These are phyloP conservation scores for Buathra laborator DNA, from an alignment of 2,888 invertebrate species.

Conservation along the genomic window DNA sequence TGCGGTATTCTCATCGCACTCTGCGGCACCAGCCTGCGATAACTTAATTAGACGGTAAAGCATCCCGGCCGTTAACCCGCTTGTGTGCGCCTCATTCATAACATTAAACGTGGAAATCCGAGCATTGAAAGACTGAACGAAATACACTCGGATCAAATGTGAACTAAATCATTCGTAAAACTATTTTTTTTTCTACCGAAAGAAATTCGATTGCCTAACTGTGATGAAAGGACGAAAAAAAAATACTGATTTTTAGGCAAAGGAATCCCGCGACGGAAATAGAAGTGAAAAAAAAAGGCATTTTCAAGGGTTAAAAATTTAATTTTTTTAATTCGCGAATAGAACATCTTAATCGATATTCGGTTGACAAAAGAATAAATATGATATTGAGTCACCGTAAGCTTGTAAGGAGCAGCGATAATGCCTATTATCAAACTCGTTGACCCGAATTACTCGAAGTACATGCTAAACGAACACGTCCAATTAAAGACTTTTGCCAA, in stretches of 20 bases:
- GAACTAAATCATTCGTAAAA: neutral
- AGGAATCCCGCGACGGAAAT: neutral
- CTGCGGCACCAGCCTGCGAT: slow-evolving; percentile 51
- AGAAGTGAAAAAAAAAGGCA: neutral
- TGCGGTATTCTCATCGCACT: slow-evolving; percentile 56
- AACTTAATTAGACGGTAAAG: slow-evolving; percentile 68
- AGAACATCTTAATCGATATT: neutral
- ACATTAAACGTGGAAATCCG: slow-evolving; percentile 39
- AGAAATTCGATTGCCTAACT: too few species aligned
- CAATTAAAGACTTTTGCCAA: slow-evolving; percentile 66
- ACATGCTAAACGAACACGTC: slow-evolving; percentile 64
- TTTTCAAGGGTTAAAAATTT: neutral
- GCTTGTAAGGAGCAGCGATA: slow-evolving; percentile 41
- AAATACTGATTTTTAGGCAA: neutral
- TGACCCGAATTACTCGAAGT: slow-evolving; percentile 64
- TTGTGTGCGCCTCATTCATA: slow-evolving; percentile 18
- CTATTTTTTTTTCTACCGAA: neutral
- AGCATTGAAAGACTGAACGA: neutral
- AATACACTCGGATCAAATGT: neutral
- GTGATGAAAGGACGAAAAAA: too few species aligned
- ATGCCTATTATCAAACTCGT: slow-evolving; percentile 63
- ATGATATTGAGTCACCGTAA: neutral
- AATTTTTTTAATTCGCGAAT: slow-evolving; percentile 5
- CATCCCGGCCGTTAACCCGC: slow-evolving; percentile 56
- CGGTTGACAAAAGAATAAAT: neutral